A percentile compares a stretch with the other conserved stretches of the same genome.
Evolutionary conservation across 2,888 invertebrate genomes (phyloP).

Genomic region (Ptychoptera contaminata): DNA sequence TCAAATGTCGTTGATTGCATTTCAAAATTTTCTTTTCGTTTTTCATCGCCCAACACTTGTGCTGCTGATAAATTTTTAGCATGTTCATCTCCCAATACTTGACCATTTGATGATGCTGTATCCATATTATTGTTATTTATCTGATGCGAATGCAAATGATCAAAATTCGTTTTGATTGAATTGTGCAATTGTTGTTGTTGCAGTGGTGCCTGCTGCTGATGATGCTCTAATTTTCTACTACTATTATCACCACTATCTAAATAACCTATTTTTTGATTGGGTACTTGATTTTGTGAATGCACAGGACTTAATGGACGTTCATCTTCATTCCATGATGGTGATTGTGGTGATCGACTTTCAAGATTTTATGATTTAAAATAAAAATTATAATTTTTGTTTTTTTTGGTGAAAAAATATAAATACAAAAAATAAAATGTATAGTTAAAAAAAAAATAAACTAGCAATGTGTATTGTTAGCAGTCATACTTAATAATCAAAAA

Average conservation of each 20-base stretch:
- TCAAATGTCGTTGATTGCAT: slow-evolving; percentile 55
- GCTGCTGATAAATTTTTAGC: background rate
- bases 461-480: background rate
- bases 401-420: background rate
- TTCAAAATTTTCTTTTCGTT: slow-evolving; percentile 54
- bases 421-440: background rate
- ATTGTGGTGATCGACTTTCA: slow-evolving; percentile 27
- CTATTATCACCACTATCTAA: slow-evolving; percentile 11
- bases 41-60: slow-evolving; percentile 12
- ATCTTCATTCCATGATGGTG: slow-evolving; percentile 30
- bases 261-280: slow-evolving; percentile 7
- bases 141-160: background rate
- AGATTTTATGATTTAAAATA: background rate
- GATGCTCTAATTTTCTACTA: slow-evolving; percentile 6
- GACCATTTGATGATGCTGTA: background rate
- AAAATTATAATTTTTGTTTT: background rate
- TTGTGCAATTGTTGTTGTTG: background rate
- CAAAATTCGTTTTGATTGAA: background rate
- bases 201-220: background rate
- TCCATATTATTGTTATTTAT: background rate
- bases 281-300: slow-evolving; percentile 13
- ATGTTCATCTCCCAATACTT: background rate
- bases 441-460: background rate
- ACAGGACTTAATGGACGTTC: slow-evolving; percentile 27
- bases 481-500: too few relatives aligned